phyloP scores from a whole-genome alignment of 2,888 invertebrate genomes.

The Coecobrya sp. region DNA sequence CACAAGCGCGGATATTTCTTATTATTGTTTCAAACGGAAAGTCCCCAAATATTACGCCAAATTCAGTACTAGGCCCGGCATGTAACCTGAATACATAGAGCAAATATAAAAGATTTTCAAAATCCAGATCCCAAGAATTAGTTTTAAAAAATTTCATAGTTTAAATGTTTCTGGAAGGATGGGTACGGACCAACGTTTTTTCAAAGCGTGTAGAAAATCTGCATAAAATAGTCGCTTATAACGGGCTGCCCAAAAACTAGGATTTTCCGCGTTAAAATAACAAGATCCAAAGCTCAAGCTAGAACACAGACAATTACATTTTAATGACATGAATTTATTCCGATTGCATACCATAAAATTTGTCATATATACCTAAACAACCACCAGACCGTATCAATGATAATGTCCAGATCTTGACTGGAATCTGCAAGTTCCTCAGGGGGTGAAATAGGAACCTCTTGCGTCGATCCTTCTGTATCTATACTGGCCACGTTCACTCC shows the following conservation, averaged over 20 bases:
- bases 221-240: constrained; percentile 74
- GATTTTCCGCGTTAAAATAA: constrained; percentile 59
- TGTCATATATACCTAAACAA: constrained; percentile 38
- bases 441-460: constrained; percentile 37
- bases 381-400: constrained; percentile 79
- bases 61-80: constrained; percentile 61
- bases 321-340: not conserved
- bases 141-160: too few relatives aligned
- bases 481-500: not conserved
- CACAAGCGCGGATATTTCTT: constrained; percentile 69
- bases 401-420: constrained; percentile 57
- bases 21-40: constrained; percentile 55
- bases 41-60: constrained; percentile 81
- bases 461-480: not conserved
- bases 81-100: constrained; percentile 43
- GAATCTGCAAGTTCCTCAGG: constrained; percentile 44
- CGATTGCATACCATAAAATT: not conserved
- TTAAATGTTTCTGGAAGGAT: not conserved
- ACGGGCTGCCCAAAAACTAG: constrained; percentile 66
- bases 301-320: not conserved
- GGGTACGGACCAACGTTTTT: constrained; percentile 64
- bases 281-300: constrained; percentile 73
- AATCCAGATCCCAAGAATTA: not conserved
- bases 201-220: constrained; percentile 68
- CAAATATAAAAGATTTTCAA: not conserved